Evolutionary conservation across 2,888 invertebrate genomes (phyloP), one percentile per base, ranked within the genome.

Genomic region (Rhorus exstirpatorius): DNA sequence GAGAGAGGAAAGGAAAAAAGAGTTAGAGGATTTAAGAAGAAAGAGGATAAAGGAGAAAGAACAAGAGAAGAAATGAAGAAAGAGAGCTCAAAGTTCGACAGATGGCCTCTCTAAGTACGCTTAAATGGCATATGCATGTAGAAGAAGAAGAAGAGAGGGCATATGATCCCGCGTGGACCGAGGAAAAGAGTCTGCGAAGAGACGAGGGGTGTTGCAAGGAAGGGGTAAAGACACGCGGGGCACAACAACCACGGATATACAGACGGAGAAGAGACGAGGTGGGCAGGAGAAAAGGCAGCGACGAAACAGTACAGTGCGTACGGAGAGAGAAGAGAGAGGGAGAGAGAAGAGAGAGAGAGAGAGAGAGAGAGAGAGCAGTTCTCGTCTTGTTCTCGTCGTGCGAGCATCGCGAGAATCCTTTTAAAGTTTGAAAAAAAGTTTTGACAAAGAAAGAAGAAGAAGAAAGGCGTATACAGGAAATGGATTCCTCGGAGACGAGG

Each of bases 291-390:
- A n/a, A 61, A 31, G 24, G 17, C 19, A 24, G 53, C 41, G 58
- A 61, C 68, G 71, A 80, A 44, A 49, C 49, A 75, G 61, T 67
- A 70, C 63, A 71, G 70, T 68, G 55, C 46, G 35, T 55, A 76
- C 51, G 51, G 14, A 51, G 41, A 24, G 35, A 21, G 26, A 31
- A 46, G 35, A 61, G 4, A 58, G n/a, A n/a, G n/a, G n/a, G n/a
- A n/a, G n/a, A n/a, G n/a, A n/a, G n/a, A n/a, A n/a, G n/a, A n/a
- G n/a, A n/a, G n/a, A n/a, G n/a, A n/a, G n/a, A n/a, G n/a, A n/a
- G n/a, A n/a, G n/a, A n/a, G n/a, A n/a, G n/a, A n/a, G n/a, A n/a
- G n/a, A n/a, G n/a, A n/a, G n/a, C n/a, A n/a, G n/a, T n/a, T n/a
- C n/a, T 58, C 49, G 44, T 4, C 46, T 46, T 10, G 21, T 14